These are phyloP conservation scores for Ctenosaura bakeri DNA, from an alignment of 2,797 vertebrate species.

Conservation along the genomic window DNA sequence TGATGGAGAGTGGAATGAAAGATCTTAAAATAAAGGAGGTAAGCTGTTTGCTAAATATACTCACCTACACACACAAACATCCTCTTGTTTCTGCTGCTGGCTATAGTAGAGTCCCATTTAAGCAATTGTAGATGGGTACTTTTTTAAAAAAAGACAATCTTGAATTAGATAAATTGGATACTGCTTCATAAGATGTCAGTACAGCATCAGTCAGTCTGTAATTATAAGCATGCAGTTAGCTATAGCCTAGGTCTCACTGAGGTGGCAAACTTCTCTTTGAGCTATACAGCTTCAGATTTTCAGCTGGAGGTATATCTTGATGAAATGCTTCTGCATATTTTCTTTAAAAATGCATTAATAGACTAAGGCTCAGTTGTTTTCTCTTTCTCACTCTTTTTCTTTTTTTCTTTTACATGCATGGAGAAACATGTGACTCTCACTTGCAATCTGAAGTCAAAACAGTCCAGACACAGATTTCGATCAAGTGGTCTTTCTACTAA, in stretches of 20 bases:
- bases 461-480: no score
- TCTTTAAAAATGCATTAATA: no score
- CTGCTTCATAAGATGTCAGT: not conserved
- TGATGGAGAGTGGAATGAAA: not conserved
- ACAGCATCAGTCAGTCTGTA: not conserved
- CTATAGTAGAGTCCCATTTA: not conserved
- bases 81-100: not conserved
- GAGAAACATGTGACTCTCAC: not conserved
- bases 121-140: not conserved
- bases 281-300: not conserved
- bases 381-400: not conserved
- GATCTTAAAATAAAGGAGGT: slow-evolving; percentile 15
- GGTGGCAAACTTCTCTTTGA: not conserved
- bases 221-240: not conserved
- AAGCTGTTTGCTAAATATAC: not conserved
- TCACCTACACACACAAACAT: not conserved
- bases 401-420: not conserved
- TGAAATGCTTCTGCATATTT: not conserved
- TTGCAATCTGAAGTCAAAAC: no score
- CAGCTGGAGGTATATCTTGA: not conserved
- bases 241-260: not conserved
- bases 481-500: no score
- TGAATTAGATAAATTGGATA: not conserved
- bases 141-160: no score
- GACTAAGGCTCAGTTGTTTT: not conserved